Evolutionary conservation across 2,113 vertebrate species (phyloP).

Genomic region (Atractosteus spatula): DNA sequence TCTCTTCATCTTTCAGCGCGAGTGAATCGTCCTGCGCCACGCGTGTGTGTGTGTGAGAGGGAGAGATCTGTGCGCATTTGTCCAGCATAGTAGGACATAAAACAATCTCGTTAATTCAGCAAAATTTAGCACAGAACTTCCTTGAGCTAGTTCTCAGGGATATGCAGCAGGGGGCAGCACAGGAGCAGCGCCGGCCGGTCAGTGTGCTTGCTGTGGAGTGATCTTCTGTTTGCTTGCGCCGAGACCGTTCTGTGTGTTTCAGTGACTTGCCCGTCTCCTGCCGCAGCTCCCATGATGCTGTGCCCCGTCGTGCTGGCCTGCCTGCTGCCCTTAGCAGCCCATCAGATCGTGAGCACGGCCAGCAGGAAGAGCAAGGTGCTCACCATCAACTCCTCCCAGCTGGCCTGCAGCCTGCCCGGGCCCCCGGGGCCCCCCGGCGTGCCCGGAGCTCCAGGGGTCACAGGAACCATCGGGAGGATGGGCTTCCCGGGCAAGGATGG

Average conservation of each 20-base stretch:
- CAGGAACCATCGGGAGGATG: constrained; percentile 79
- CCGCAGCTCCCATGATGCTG: constrained; percentile 70
- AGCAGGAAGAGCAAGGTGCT: constrained; percentile 56
- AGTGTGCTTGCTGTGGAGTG: not conserved
- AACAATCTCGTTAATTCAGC: too few species aligned
- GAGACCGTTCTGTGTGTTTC: too few species aligned
- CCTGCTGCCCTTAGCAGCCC: constrained; percentile 65
- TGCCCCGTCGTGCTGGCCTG: constrained; percentile 69
- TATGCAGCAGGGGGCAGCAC: too few species aligned
- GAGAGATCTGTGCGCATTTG: too few species aligned
- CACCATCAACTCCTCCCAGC: constrained; percentile 72
- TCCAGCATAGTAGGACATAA: too few species aligned
- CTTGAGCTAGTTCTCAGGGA: too few species aligned
- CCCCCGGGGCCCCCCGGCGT: constrained; percentile 76
- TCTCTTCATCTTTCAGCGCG: too few species aligned
- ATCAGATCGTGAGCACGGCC: constrained; percentile 62
- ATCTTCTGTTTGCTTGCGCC: not conserved
- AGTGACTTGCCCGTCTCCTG: constrained; percentile 14
- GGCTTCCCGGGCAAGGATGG: constrained; percentile 86
- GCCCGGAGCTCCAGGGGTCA: constrained; percentile 72
- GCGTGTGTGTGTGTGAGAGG: too few species aligned
- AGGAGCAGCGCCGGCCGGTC: too few species aligned
- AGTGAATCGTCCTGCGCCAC: too few species aligned
- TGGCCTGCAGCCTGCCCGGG: constrained; percentile 84
- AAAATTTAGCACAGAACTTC: too few species aligned